Conservation (phyloP, 2,888 invertebrate species). For the Notodonta dromedarius region DNA sequence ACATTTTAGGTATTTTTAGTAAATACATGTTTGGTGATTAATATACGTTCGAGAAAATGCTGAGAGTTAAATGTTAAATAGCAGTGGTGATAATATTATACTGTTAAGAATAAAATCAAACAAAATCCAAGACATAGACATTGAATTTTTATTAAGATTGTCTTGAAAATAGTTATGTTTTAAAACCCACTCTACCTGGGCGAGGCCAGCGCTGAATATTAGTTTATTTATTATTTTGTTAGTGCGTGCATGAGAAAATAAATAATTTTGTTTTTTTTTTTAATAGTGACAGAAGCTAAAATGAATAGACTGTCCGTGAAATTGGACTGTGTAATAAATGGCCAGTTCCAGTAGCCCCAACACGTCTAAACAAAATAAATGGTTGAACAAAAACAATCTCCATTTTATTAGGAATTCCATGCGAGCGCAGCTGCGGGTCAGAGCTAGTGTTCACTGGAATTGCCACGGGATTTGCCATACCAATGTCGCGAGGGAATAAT, state of each 20-base stretch:
- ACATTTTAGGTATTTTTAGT: too few relatives aligned
- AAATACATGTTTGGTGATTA: too few relatives aligned
- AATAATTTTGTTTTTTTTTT: background rate
- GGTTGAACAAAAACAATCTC: constrained; percentile 1
- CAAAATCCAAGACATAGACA: too few relatives aligned
- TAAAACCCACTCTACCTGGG: too few relatives aligned
- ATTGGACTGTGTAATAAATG: constrained; percentile 2
- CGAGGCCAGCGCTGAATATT: background rate
- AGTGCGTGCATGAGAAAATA: background rate
- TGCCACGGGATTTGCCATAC: constrained; percentile 2
- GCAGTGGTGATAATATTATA: too few relatives aligned
- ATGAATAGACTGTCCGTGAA: background rate
- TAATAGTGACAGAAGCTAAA: background rate
- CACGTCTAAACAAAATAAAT: constrained; percentile 4
- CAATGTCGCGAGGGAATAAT: constrained; percentile 15
- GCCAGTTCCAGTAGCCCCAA: background rate
- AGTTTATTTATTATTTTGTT: background rate
- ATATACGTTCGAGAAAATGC: too few relatives aligned
- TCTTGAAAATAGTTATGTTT: too few relatives aligned
- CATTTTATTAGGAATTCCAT: background rate
- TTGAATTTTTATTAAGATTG: too few relatives aligned
- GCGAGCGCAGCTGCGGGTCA: constrained; percentile 1
- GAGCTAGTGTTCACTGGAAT: constrained; percentile 10
- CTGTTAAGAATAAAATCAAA: too few relatives aligned
- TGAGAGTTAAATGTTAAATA: too few relatives aligned